Evolutionary conservation across 2,888 invertebrate species (phyloP), one percentile per base, ranked within the genome.

Genomic region (Drosophila meridiana): DNA sequence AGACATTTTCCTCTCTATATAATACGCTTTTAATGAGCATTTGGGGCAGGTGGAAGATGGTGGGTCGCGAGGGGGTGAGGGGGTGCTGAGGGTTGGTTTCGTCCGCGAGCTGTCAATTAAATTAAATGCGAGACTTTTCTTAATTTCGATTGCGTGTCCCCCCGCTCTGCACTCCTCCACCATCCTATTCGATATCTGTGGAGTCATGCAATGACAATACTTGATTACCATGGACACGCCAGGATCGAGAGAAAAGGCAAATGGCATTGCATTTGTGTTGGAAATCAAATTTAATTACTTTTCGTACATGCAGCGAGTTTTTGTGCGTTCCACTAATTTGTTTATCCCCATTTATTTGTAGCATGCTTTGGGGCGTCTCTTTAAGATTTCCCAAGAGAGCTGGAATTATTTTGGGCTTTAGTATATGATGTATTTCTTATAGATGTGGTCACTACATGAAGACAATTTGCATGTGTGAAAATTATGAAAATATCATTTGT

Each of bases 191-290:
- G 38, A 59, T 77, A 66, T 70, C 64, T 79, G 79, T 69, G 62
- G 72, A 86, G 83, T 92, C 92, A 92, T 91, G 89, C 88, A 80
- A 92, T 92, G 92, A 92, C 91, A 91, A 80, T 82, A 78, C 86
- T 84, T 83, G 83, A 89, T 91, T 91, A 79, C 82, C 73, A 76
- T 72, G 70, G 88, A 78, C 90, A 85, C 88, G 90, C 57, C 58
- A 87, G 53, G 48, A 56, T 36, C 58, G 38, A 34, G 45, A 43
- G 48, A 14, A n/a, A n/a, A 20, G 56, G 47, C 42, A 63, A 74
- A 61, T 68, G 61, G 55, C 70, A 70, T 67, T 71, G 65, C 64
- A 72, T 73, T 69, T 73, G 71, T 60, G 59, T 30, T 65, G 36
- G 60, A 81, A 87, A 84, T 85, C 83, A 91, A 87, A 87, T 89